phyloP scores from a whole-genome alignment of 2,888 invertebrate genomes.

The Cephonodes hylas region DNA sequence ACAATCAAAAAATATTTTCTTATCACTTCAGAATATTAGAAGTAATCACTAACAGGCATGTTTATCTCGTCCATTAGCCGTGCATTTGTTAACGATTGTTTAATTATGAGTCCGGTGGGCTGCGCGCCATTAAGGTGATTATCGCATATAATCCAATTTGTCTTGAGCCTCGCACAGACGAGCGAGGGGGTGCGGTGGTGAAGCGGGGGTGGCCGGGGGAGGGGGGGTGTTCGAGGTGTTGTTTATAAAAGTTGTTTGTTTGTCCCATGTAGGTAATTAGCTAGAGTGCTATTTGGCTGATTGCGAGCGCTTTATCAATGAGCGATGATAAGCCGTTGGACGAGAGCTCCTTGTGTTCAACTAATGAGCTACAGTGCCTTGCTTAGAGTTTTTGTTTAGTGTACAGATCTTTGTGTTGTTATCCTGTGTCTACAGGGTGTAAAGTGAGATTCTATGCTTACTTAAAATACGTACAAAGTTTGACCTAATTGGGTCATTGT shows the following conservation, averaged over 20 bases:
- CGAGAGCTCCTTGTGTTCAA: not conserved
- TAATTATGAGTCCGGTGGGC: constrained; percentile 17
- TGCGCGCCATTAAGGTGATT: constrained; percentile 49
- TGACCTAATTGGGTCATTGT: too few species aligned
- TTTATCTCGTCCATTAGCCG: constrained; percentile 9
- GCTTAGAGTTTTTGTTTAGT: not conserved
- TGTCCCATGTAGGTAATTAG: constrained; percentile 33
- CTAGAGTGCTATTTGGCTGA: constrained; percentile 30
- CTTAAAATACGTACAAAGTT: too few species aligned
- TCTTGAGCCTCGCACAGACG: constrained; percentile 14
- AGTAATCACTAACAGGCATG: not conserved
- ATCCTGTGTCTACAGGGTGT: too few species aligned
- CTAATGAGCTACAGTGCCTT: not conserved
- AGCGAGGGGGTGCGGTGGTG: not conserved
- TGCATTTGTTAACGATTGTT: constrained; percentile 17
- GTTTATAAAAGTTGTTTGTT: constrained; percentile 39
- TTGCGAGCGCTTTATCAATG: constrained; percentile 4
- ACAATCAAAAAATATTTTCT: too few species aligned
- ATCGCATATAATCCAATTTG: constrained; percentile 21
- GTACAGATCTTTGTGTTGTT: too few species aligned
- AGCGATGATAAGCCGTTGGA: not conserved
- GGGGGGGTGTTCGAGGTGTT: constrained; percentile 15
- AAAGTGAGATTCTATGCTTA: too few species aligned
- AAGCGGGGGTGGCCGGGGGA: not conserved
- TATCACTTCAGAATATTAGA: not conserved